These are phyloP conservation scores for Myocastor coypus DNA, from an alignment of 2,113 vertebrate species.

Conservation along the genomic window DNA sequence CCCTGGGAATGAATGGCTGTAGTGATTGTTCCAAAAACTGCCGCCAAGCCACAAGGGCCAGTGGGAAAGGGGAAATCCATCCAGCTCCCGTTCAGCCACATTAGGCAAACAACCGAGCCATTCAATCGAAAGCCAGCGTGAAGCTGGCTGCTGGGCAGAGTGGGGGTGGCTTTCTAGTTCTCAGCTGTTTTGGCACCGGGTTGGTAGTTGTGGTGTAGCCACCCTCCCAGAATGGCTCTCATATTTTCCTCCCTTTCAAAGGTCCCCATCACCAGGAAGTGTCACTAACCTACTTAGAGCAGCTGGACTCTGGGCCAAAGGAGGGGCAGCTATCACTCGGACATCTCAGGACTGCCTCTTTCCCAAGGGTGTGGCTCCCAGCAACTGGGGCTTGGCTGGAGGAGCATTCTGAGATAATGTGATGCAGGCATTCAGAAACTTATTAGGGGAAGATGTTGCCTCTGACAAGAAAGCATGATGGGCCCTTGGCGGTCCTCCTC, in stretches of 20 bases:
- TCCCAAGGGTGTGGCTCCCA: slow-evolving; percentile 53
- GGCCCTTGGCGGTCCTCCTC: background rate
- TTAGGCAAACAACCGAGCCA: slow-evolving; percentile 60
- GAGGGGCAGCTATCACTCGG: background rate
- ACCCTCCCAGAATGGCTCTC: background rate
- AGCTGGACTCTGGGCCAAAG: background rate
- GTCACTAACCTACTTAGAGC: slow-evolving; percentile 33
- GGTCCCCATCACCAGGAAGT: slow-evolving; percentile 49
- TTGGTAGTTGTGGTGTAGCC: background rate
- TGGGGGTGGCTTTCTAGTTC: background rate
- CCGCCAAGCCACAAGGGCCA: slow-evolving; percentile 72
- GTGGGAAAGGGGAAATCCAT: slow-evolving; percentile 55
- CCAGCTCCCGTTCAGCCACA: slow-evolving; percentile 62
- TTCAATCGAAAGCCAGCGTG: slow-evolving; percentile 17
- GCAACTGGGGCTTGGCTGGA: slow-evolving; percentile 42
- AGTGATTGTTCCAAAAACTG: slow-evolving; percentile 60
- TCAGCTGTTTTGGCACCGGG: slow-evolving; percentile 58
- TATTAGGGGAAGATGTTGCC: background rate
- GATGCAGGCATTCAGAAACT: slow-evolving; percentile 25
- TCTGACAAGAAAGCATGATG: background rate
- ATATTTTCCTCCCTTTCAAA: background rate
- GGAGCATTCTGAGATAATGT: slow-evolving; percentile 16
- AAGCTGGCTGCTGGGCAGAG: background rate
- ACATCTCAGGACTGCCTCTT: background rate
- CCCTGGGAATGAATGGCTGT: slow-evolving; percentile 52